Evolutionary conservation across 2,797 vertebrate species (phyloP), one percentile per base, ranked within the genome.

Genomic region (Emydoidea blandingii): DNA sequence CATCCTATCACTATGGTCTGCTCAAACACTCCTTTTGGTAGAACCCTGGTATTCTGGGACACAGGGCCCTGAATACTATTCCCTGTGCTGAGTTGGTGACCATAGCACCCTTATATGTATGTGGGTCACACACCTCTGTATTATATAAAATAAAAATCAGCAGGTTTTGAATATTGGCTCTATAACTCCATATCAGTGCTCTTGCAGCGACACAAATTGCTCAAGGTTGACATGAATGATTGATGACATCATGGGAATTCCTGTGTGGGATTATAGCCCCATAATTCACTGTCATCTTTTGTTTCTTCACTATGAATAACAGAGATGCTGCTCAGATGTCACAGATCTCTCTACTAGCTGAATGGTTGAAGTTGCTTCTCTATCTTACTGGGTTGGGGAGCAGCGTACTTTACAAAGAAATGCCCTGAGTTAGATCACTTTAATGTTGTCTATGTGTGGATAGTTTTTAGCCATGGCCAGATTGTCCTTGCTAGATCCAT

Each of bases 241-340:
- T 89, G 54, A 92, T 78, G 87, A 54, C 56, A 65, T 78, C 54
- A 89, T 65, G 18, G 81, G 85, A 92, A 92, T 81, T 85, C 85
- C 86, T 92, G 79, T n/a, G 37, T 89, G 50, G 68, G 59, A 89
- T 85, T 84, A 83, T 54, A 86, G 50, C 21, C 21, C 56, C 79
- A 89, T 93, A 83, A 68, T 89, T 93, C 91, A 89, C 83, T 83
- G 79, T 86, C 84, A 78, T 54, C 82, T 78, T 84, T 86, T 82
- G 68, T 92, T 89, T 82, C 59, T 86, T 81, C n/a, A 49, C 49
- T 41, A 82, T 65, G 49, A 83, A 47, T 76, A 79, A 81, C n/a
- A 27, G 59, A 84, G 34, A 52, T 78, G 56, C 49, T 82, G 78
- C 88, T 85, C 52, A 49, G 49, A 79, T 79, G 76, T 47, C 21